Evolutionary conservation across 2,888 invertebrate species (phyloP), one percentile per base, ranked within the genome.

Genomic region (Lasius platythorax): DNA sequence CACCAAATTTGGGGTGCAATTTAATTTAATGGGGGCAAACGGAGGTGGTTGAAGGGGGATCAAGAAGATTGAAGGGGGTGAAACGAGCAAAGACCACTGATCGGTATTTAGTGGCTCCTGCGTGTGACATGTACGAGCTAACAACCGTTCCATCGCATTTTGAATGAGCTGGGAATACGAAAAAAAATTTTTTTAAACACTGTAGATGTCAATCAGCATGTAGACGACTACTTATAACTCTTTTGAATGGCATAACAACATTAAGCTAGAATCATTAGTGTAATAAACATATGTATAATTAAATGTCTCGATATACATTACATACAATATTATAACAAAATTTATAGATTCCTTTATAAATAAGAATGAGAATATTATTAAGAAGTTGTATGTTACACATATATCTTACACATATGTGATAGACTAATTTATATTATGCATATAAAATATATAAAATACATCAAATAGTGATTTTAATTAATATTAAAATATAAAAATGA

Each of bases 31-130:
- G 91, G 92, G 92, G 92, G 91, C 88, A 88, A 88, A 86, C 87
- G 88, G 86, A 87, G 90, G 87, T 86, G 90, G 88, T 83, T 86
- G 88, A 88, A 90, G 91, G 88, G 87, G 90, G 85, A 84, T 86
- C 85, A 81, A 78, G 76, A 58, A 82, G 75, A 75, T 87, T 73
- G 74, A 74, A 85, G 86, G 89, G 87, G 83, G 88, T 90, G 89
- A 92, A 88, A 88, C 90, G 91, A 88, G 90, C 89, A 92, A 93
- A 93, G 93, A 93, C 92, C 92, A 92, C 90, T 91, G 93, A 94
- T 94, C 93, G 93, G 93, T 94, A 94, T 94, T 94, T 94, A 94
- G 93, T 94, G 93, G 94, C 90, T 92, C 88, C 94, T 94, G 94
- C 92, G 91, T 92, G 89, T 94, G 94, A 94, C 94, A 89, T 92